Evolutionary conservation across 2,888 invertebrate species (phyloP), one percentile per base, ranked within the genome.

Genomic region (Platycheirus rosarum): DNA sequence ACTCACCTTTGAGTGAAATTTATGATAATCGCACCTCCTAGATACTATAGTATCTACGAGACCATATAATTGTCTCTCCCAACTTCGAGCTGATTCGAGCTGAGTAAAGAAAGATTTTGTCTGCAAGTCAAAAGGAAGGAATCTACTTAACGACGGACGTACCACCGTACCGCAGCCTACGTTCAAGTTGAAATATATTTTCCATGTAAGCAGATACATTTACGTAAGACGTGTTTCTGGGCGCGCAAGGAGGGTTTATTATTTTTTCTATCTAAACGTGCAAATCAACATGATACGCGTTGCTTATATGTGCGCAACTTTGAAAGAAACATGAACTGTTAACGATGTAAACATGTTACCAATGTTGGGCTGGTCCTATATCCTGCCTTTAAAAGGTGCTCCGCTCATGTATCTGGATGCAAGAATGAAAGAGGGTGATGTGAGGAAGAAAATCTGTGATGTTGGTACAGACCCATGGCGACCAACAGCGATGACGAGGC

Each of bases 291-390:
- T 82, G 82, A 77, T 82, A 77, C 63, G 74, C 55, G 40, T 68
- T 68, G 53, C 48, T 44, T 75, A 37, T 18, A 40, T 2, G 23
- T 23, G 8, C 29, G 5, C 53, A 78, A 69, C 62, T 40, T 63
- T 68, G 55, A 77, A 78, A 73, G 84, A 84, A 84, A 84, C 84
- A 84, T 84, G 84, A 78, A 84, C 84, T 84, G 84, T 78, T 84
- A 78, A 84, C 78, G 84, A 84, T 84, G 84, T 84, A 78, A 84
- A 84, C 84, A 84, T 78, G 78, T 78, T 69, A 73, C 77, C 68
- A 65, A 68, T 70, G 82, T 68, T 77, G 77, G 69, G 68, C 40
- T 60, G 65, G n/a, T n/a, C n/a, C n/a, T n/a, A n/a, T 73, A 65
- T 66, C 65, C 62, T 35, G 71, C 29, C 71, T 63, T 29, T 35